phyloP scores from a whole-genome alignment of 2,113 vertebrate genomes.

The Triplophysa dalaica region DNA sequence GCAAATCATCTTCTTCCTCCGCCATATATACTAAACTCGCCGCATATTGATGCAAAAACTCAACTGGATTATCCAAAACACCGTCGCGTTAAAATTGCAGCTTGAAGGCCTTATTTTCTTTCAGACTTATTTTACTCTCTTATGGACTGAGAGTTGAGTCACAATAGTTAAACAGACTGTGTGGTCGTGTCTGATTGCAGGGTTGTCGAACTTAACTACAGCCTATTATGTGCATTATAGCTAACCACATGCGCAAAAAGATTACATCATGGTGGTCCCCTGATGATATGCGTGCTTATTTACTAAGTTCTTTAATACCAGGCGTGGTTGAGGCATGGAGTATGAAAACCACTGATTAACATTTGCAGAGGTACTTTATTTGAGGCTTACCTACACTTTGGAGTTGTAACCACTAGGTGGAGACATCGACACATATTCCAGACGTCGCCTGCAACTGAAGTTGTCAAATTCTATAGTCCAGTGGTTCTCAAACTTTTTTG shows the following conservation, averaged over 20 bases:
- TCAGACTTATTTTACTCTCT: not conserved
- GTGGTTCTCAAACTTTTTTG: no score
- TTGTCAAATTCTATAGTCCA: no score
- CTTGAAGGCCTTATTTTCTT: not conserved
- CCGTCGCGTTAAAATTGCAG: not conserved
- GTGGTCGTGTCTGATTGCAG: not conserved
- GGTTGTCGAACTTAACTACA: not conserved
- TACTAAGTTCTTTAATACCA: not conserved
- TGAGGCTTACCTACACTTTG: not conserved
- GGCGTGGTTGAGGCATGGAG: no score
- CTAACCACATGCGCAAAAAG: not conserved
- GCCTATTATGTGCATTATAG: not conserved
- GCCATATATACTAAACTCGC: not conserved
- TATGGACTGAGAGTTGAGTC: not conserved
- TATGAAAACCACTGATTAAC: not conserved
- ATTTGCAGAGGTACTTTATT: not conserved
- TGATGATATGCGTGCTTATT: not conserved
- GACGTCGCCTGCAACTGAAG: no score
- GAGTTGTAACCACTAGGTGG: slow-evolving; percentile 36
- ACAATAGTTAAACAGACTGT: not conserved
- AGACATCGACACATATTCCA: not conserved
- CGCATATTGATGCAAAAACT: slow-evolving; percentile 7
- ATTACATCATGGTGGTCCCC: not conserved
- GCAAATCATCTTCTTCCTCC: not conserved
- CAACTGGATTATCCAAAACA: not conserved